Evolutionary conservation across 2,888 invertebrate species (phyloP), one percentile per base, ranked within the genome.

Genomic region (Arge pagana): DNA sequence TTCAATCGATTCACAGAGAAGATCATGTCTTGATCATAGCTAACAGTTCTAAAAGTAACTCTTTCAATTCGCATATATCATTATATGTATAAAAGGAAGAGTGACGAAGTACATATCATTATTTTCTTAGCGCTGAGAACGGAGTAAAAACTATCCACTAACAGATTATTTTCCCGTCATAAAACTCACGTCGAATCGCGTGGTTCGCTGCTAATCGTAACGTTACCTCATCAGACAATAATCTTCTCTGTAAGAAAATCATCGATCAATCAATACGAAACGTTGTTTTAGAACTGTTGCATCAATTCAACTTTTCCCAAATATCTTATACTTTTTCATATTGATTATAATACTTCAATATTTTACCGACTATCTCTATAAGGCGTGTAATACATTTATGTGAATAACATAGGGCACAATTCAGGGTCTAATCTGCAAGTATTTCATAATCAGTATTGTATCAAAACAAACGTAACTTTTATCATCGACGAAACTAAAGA

Each of bases 351-450:
- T 63, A 54, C 56, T 61, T 64, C 62, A 65, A 64, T 68, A 66
- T 64, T 60, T 67, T 65, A 65, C 61, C 56, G 53, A 60, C 65
- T 67, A 68, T 58, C 54, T 62, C 65, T 69, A 67, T 62, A 60
- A 63, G 60, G 60, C 62, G 62, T 64, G 62, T 64, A 63, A 64
- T 61, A 65, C 62, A 64, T 67, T 45, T 58, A 62, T 62, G 61
- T 57, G 63, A 59, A 56, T 64, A 60, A 65, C 67, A 65, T 62
- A 59, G 51, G 52, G 53, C 52, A 56, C 56, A 53, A 23, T 39
- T 23, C 24, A 33, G 28, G 26, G 21, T 6, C 35, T 10, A 19
- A 37, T 39, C 37, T 28, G 36, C 18, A 10, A 28, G 36, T 33
- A 15, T 39, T 37, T 15, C 48, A 39, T 36, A 15, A 37, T 37